Conservation (phyloP, 2,113 vertebrate genomes). For the Sylvietta virens region DNA sequence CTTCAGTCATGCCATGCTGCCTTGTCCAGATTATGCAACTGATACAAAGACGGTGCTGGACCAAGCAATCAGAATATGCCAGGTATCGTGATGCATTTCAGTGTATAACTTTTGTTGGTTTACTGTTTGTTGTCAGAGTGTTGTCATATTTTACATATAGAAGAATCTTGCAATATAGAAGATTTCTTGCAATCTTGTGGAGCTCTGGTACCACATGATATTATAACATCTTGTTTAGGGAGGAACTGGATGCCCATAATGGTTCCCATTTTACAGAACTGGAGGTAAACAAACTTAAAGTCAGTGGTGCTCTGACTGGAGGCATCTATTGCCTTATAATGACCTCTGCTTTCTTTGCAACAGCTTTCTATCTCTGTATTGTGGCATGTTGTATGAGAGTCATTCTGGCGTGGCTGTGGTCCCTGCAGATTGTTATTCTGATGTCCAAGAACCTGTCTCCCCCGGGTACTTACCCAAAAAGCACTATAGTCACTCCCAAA, state of each 20-base stretch:
- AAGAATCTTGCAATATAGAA: background rate
- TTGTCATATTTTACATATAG: background rate
- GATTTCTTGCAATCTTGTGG: background rate
- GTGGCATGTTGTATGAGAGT: background rate
- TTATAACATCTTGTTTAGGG: background rate
- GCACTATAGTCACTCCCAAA: background rate
- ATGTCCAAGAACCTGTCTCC: background rate
- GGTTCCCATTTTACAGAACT: background rate
- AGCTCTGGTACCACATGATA: background rate
- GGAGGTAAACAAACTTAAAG: background rate
- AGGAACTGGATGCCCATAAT: background rate
- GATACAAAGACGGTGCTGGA: slow-evolving; percentile 97
- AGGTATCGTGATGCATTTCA: slow-evolving; percentile 75
- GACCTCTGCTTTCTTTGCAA: background rate
- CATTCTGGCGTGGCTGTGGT: background rate
- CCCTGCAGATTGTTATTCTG: background rate
- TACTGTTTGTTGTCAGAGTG: background rate
- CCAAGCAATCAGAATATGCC: slow-evolving; percentile 92
- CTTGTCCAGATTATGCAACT: slow-evolving; percentile 91
- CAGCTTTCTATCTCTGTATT: background rate
- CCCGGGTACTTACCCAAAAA: background rate
- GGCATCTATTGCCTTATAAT: background rate
- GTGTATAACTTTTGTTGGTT: background rate
- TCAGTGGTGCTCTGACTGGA: background rate
- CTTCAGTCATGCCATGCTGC: slow-evolving; percentile 86